Conservation (phyloP, 2,797 vertebrate species). For the Oryzias dopingdopingensis region DNA sequence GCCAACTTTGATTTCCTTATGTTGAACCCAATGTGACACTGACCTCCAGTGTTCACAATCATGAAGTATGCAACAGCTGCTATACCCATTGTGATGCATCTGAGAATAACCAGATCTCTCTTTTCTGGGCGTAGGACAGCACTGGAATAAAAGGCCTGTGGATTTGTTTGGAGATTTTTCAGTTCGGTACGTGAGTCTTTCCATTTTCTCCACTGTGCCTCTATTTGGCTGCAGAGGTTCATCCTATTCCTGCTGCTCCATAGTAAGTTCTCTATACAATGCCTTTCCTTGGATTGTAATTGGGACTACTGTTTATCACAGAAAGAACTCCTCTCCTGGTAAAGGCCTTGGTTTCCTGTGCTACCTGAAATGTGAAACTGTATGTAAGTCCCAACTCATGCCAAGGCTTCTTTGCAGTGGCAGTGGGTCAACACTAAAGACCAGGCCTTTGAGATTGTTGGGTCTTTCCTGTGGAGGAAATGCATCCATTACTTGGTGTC, state of each 20-base stretch:
- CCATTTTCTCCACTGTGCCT: neutral
- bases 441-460: neutral
- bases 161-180: neutral
- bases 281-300: slow-evolving; percentile 1
- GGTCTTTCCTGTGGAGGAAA: too few species aligned
- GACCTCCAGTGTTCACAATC: neutral
- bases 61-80: neutral
- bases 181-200: neutral
- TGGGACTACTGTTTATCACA: too few species aligned
- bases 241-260: neutral
- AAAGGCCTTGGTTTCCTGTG: neutral
- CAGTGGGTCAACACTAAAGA: neutral
- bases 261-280: neutral
- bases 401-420: neutral
- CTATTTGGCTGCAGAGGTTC: neutral
- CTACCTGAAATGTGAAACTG: neutral
- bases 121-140: neutral
- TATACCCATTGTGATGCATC: neutral
- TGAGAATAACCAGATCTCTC: neutral
- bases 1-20: neutral
- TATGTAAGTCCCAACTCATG: neutral
- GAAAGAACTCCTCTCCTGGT: too few species aligned
- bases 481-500: too few species aligned
- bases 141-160: neutral
- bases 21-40: neutral